Evolutionary conservation across 2,797 vertebrate species (phyloP).

Genomic region (Tangara arthus): DNA sequence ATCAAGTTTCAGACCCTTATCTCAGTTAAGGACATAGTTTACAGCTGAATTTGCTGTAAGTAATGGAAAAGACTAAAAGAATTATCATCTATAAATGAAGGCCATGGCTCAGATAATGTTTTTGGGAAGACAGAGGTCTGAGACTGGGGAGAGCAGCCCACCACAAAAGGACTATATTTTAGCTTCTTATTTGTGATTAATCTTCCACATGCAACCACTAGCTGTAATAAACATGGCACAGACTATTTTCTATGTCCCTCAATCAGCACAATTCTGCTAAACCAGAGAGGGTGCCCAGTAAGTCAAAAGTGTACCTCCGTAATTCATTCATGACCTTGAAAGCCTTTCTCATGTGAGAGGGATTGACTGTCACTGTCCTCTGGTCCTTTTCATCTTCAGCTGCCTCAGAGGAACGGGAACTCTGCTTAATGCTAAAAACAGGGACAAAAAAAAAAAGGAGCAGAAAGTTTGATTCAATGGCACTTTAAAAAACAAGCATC

Average conservation of each 20-base stretch:
- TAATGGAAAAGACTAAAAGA: not conserved
- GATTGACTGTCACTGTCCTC: conserved; percentile 85
- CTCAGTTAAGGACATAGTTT: conserved; percentile 39
- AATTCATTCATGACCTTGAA: conserved; percentile 96
- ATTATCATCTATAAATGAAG: not conserved
- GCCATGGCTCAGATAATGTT: not conserved
- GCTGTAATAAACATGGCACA: not conserved
- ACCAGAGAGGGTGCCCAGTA: not conserved
- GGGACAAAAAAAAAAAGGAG: not conserved
- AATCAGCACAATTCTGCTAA: not conserved
- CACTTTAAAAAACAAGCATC: not conserved
- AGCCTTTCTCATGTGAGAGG: conserved; percentile 92
- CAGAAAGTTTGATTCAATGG: not conserved
- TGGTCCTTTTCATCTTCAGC: conserved; percentile 82
- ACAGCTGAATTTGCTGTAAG: conserved; percentile 34
- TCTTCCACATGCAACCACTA: not conserved
- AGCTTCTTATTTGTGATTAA: not conserved
- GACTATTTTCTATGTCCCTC: not conserved
- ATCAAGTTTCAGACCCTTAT: conserved; percentile 43
- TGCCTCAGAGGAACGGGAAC: conserved; percentile 74
- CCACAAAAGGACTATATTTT: not conserved
- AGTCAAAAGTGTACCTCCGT: conserved; percentile 81
- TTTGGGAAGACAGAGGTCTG: not conserved
- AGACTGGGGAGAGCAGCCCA: not conserved
- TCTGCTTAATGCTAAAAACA: conserved; percentile 73